Evolutionary conservation across 2,888 invertebrate genomes (phyloP).

Genomic region (Tholera decimalis): DNA sequence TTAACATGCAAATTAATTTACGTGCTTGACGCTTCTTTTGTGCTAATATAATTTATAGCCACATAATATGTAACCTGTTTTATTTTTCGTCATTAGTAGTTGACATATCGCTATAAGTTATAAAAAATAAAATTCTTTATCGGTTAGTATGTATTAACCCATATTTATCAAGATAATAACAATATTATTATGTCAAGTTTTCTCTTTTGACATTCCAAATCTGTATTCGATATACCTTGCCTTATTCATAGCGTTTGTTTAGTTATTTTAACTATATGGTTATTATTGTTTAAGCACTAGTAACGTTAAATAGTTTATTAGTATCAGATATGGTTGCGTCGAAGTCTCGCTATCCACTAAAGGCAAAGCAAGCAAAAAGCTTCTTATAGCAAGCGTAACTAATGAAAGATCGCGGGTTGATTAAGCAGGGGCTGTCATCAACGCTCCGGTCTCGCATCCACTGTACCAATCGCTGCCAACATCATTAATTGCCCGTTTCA

Average conservation of each 20-base stretch:
- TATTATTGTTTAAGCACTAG: too few species aligned
- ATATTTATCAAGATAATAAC: slow-evolving; percentile 21
- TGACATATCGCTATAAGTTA: slow-evolving; percentile 53
- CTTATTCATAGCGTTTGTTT: slow-evolving; percentile 17
- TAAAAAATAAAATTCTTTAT: slow-evolving; percentile 44
- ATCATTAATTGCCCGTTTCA: slow-evolving; percentile 88
- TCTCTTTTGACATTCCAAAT: slow-evolving; percentile 21
- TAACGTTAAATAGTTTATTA: slow-evolving; percentile 30
- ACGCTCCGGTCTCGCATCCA: slow-evolving; percentile 71
- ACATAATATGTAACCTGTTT: slow-evolving; percentile 55
- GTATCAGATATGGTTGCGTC: slow-evolving; percentile 56
- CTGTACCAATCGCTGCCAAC: slow-evolving; percentile 76
- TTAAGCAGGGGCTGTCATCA: slow-evolving; percentile 86
- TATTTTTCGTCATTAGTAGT: slow-evolving; percentile 26
- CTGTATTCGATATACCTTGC: not conserved
- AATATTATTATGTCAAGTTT: slow-evolving; percentile 38
- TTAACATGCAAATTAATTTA: slow-evolving; percentile 64
- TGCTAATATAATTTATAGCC: slow-evolving; percentile 58
- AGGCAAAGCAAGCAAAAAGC: slow-evolving; percentile 74
- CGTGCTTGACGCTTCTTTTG: slow-evolving; percentile 57
- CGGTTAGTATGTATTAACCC: slow-evolving; percentile 29
- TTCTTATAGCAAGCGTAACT: slow-evolving; percentile 77
- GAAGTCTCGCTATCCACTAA: slow-evolving; percentile 64
- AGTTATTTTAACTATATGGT: slow-evolving; percentile 16
- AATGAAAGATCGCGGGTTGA: slow-evolving; percentile 85